phyloP scores from a whole-genome alignment of 2,113 vertebrate species.

The Perccottus glenii region DNA sequence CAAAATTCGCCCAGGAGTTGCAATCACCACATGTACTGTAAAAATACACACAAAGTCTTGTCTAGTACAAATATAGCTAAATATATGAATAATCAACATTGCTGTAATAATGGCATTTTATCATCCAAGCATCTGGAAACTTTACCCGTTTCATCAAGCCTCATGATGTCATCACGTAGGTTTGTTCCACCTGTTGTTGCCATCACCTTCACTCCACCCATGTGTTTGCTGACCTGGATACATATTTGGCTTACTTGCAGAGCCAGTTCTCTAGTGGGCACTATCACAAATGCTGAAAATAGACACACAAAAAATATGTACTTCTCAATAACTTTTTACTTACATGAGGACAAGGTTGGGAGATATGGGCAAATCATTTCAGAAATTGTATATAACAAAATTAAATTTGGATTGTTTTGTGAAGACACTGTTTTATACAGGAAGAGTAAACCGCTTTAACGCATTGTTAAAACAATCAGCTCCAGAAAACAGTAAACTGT shows the following conservation, averaged over 20 bases:
- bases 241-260: constrained; percentile 99
- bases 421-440: too few relatives aligned
- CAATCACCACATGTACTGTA: constrained; percentile 96
- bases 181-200: constrained; percentile 99
- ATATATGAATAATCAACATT: too few relatives aligned
- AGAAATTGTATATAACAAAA: too few relatives aligned
- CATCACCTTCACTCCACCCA: constrained; percentile 99
- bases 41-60: not conserved
- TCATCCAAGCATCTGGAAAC: not conserved
- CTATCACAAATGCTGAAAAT: constrained; percentile 91
- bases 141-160: constrained; percentile 96
- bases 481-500: too few relatives aligned
- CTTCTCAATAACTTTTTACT: not conserved
- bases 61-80: too few relatives aligned
- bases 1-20: constrained; percentile 97
- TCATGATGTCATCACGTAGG: constrained; percentile 98
- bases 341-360: not conserved
- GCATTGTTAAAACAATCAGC: too few relatives aligned
- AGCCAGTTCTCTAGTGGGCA: constrained; percentile 98
- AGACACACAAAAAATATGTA: not conserved
- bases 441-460: too few relatives aligned
- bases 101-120: too few relatives aligned
- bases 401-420: too few relatives aligned
- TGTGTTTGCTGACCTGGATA: constrained; percentile 99
- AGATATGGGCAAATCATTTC: not conserved